Conservation (phyloP, 2,888 invertebrate genomes). For the Zaprionus lineosus region DNA sequence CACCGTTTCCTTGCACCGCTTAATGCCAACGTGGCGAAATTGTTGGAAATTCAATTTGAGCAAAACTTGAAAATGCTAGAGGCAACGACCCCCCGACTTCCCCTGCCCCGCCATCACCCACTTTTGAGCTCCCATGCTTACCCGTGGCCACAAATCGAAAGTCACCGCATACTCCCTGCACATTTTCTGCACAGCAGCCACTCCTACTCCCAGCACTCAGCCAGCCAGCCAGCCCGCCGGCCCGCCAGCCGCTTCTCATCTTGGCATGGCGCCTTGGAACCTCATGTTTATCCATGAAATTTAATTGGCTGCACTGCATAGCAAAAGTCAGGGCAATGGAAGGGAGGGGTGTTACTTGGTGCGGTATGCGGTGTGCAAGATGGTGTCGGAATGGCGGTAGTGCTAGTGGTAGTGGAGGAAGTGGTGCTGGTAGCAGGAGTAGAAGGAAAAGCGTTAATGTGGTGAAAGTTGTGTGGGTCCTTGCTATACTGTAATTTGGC, state of each 20-base stretch:
- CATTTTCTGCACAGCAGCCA: neutral
- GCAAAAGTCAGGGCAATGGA: conserved; percentile 35
- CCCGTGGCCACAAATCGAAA: conserved; percentile 53
- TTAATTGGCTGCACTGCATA: conserved; percentile 67
- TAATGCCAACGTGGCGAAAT: conserved; percentile 55
- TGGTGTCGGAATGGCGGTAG: neutral
- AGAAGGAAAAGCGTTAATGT: neutral
- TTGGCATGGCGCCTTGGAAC: conserved; percentile 39
- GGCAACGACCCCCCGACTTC: conserved; percentile 25
- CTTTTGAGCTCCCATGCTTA: neutral
- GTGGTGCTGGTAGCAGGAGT: neutral
- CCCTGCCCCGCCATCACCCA: neutral
- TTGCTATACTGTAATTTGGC: conserved; percentile 55
- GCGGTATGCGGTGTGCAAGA: too few relatives aligned
- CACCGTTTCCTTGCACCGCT: conserved; percentile 1
- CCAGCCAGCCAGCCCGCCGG: neutral
- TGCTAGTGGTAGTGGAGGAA: neutral
- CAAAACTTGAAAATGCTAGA: conserved; percentile 57
- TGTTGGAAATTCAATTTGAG: conserved; percentile 71
- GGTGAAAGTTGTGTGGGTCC: conserved; percentile 41
- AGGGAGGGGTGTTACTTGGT: too few relatives aligned
- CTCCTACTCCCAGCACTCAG: too few relatives aligned
- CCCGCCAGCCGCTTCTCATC: conserved; percentile 4
- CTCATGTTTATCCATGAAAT: conserved; percentile 72
- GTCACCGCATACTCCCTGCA: conserved; percentile 34